Conservation (phyloP, 2,797 vertebrate genomes). For the Pampus argenteus region DNA sequence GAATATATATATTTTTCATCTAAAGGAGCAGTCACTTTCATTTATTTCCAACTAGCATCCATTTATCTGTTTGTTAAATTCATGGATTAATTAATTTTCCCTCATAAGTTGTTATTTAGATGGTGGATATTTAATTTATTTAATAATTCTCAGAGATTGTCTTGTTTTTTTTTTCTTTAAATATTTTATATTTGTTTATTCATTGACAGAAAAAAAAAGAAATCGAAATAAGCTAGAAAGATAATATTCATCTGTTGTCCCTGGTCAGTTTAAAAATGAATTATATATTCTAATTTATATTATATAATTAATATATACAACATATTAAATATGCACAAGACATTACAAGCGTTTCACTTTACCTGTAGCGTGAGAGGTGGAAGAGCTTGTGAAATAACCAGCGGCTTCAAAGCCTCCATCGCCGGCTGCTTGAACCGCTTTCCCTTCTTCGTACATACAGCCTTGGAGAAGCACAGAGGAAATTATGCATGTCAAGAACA, state of each 20-base stretch:
- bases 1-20: neutral
- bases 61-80: too few relatives aligned
- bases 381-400: constrained; percentile 64
- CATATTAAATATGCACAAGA: too few relatives aligned
- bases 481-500: constrained; percentile 1
- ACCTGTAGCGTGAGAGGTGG: constrained; percentile 69
- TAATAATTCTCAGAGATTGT: neutral
- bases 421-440: constrained; percentile 48
- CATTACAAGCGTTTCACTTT: neutral
- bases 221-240: too few relatives aligned
- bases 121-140: too few relatives aligned
- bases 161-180: too few relatives aligned
- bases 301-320: too few relatives aligned
- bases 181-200: neutral
- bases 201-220: too few relatives aligned
- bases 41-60: neutral
- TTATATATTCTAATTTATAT: too few relatives aligned
- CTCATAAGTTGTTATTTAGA: neutral
- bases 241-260: too few relatives aligned
- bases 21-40: neutral
- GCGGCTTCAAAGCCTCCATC: constrained; percentile 66
- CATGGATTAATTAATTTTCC: neutral
- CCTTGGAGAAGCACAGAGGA: constrained; percentile 53
- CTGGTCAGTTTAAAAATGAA: too few relatives aligned
- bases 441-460: constrained; percentile 70